Evolutionary conservation across 2,797 vertebrate genomes (phyloP), one percentile per base, ranked within the genome.

Genomic region (Sebastes baramenuke): DNA sequence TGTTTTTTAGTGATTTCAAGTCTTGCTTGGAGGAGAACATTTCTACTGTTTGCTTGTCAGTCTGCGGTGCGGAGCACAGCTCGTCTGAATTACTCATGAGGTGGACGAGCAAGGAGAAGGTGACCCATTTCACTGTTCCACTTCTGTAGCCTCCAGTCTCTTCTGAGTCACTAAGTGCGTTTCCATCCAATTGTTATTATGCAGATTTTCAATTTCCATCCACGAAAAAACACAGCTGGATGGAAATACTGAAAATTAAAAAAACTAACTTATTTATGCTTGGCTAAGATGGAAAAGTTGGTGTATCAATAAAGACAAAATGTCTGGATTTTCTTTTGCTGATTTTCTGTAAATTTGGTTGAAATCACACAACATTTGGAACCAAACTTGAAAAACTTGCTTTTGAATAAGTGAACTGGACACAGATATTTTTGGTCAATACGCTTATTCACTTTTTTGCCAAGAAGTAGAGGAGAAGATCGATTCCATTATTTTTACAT

Each of bases 121-220:
- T 88, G 92, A 94, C 90, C 92, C 87, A 87, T 64, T 93, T 93
- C 87, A 82, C 84, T 86, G 90, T 60, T 90, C 85, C 82, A 89
- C 5, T 90, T 87, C 83, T 75, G 78, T 60, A 78, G 85, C 82
- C 81, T 76, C 59, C 6, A 5, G 68, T 74, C 73, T 85, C 85
- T 13, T 59, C 72, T 75, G 72, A 76, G 64, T 81, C 69, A 49
- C 62, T 6, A 25, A 27, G 49, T 56, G 36, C 6, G 0, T 34
- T 25, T 52, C 61, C 24, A 56, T 25, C 4, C 12, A 54, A 6
- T 14, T 55, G 38, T 24, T 10, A 20, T n/a, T 18, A 27, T 65
- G 27, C 2, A 12, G 54, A 27, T 66, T 27, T 80, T 29, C 7
- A 25, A 25, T 30, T 11, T 30, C 38, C 1, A 16, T 24, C 12